Evolutionary conservation across 2,888 invertebrate species (phyloP), one percentile per base, ranked within the genome.

Genomic region (Smittia sp.): DNA sequence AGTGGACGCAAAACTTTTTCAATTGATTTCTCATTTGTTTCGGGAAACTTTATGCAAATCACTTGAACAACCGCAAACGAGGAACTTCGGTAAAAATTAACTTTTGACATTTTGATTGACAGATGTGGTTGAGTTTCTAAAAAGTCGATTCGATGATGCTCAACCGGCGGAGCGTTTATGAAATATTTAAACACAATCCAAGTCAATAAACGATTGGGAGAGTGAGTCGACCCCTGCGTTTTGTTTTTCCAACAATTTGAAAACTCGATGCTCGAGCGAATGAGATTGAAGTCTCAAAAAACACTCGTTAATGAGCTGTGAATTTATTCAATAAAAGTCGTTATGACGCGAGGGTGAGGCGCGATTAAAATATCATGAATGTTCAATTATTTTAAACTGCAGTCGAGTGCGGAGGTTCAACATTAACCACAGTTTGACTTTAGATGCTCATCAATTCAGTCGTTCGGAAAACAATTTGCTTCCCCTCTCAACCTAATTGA

Each of bases 61-160:
- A 54, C 54, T 65, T n/a, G 38, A 68, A 22, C n/a, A 41, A 18
- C 52, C 52, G 11, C 41, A 68, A 22, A 67, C 13, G 15, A 46
- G 27, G 20, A 66, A 66, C 11, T 25, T 66, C 38, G 1, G 11
- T 6, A 15, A 73, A 41, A 39, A 38, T 62, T 62, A 62, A 62
- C 62, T 62, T 72, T 65, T 73, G 65, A 65, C 73, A 63, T 73
- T 41, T 73, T 73, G 73, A 73, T 73, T 73, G 73, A 73, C 73
- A 73, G 73, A 39, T 73, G 73, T 46, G 73, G 73, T 65, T 65
- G 27, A 38, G 15, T 20, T 72, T 39, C 15, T 15, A 24, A 58
- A 54, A 4, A 62, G 13, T 72, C 41, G 32, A 20, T 72, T 38
- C 39, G 39, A 73, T 73, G 63, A 65, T 73, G 18, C 73, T 73